A percentile compares a stretch with the other conserved stretches of the same genome.
Evolutionary conservation across 2,888 invertebrate species (phyloP).

Genomic region (Drosophila algonquin): DNA sequence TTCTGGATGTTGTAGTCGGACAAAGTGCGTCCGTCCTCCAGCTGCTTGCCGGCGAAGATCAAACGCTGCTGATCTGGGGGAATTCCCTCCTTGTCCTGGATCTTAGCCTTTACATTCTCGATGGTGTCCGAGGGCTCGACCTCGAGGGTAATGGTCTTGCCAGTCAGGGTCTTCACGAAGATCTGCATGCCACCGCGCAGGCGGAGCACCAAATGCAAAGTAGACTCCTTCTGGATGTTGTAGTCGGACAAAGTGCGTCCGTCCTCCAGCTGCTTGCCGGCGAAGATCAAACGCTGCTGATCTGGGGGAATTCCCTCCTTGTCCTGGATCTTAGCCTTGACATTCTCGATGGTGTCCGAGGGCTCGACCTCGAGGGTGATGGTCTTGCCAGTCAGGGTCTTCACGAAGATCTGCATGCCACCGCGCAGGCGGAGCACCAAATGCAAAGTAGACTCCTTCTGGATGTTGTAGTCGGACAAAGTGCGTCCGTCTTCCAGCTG

Average conservation of each 20-base stretch:
- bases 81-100: conserved; percentile 29
- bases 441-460: conserved; percentile 30
- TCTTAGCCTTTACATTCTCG: conserved; percentile 18
- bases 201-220: conserved; percentile 9
- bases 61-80: conserved; percentile 31
- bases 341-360: conserved; percentile 9
- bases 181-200: conserved; percentile 18
- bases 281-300: conserved; percentile 7
- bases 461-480: conserved; percentile 32
- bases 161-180: conserved; percentile 9
- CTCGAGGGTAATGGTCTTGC: conserved; percentile 17
- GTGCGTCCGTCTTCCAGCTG: conserved; percentile 27
- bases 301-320: conserved; percentile 15
- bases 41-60: conserved; percentile 25
- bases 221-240: conserved; percentile 13
- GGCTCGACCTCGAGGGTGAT: conserved; percentile 9
- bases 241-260: conserved; percentile 17
- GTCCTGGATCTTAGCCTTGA: conserved; percentile 15
- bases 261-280: conserved; percentile 4
- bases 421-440: conserved; percentile 21
- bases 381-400: conserved; percentile 12
- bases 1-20: conserved; percentile 36
- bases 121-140: conserved; percentile 12
- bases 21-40: conserved; percentile 28
- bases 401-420: conserved; percentile 12